Conservation (phyloP, 2,888 invertebrate species). For the Catonia carolina region DNA sequence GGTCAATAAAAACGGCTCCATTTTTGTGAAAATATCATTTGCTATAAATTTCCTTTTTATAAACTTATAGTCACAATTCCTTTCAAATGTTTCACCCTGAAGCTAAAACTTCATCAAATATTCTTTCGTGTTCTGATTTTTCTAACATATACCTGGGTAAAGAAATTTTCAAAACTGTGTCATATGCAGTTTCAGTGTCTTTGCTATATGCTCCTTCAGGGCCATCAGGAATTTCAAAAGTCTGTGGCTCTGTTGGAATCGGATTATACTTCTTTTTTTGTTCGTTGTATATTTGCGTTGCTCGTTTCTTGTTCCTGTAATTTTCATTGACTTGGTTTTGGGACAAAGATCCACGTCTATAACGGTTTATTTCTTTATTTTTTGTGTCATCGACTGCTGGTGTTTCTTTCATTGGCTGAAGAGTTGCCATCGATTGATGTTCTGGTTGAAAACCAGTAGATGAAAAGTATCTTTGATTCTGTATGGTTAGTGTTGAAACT, state of each 20-base stretch:
- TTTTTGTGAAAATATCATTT: too few relatives aligned
- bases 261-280: slow-evolving; percentile 36
- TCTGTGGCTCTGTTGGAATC: slow-evolving; percentile 37
- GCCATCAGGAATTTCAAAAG: slow-evolving; percentile 39
- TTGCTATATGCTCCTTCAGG: slow-evolving; percentile 57
- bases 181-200: slow-evolving; percentile 60
- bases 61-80: too few relatives aligned
- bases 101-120: slow-evolving; percentile 51
- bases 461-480: slow-evolving; percentile 4
- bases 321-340: slow-evolving; percentile 20
- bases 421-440: slow-evolving; percentile 5
- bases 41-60: too few relatives aligned
- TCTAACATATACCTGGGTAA: slow-evolving; percentile 63
- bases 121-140: slow-evolving; percentile 59
- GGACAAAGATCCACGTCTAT: slow-evolving; percentile 33
- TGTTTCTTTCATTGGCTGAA: slow-evolving; percentile 11
- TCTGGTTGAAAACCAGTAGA: slow-evolving; percentile 26
- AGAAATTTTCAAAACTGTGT: slow-evolving; percentile 55
- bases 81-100: slow-evolving; percentile 28
- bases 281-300: slow-evolving; percentile 36
- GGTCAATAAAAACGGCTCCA: too few relatives aligned
- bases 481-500: slow-evolving; percentile 1
- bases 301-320: slow-evolving; percentile 33
- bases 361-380: slow-evolving; percentile 34
- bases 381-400: not conserved